Base-by-base conservation (phyloP, 2,888 invertebrate genomes). In the Tenthredo distinguenda region DNA sequence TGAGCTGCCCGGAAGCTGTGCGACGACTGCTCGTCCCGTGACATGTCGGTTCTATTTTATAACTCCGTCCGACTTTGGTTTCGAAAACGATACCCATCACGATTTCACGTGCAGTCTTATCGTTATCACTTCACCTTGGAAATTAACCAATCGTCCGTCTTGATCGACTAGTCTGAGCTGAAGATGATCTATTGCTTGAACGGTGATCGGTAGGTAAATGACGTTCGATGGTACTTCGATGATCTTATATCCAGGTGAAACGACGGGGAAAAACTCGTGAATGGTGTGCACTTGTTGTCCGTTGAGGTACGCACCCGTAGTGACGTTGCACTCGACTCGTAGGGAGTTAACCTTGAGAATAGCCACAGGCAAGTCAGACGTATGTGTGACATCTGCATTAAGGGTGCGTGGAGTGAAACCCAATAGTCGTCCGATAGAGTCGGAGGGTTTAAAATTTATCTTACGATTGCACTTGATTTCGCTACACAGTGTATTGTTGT, bases 211-310 rank as follows among this genome's bases (percentile, higher is more conserved):
- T 85, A 92, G 89, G 89, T 92, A 92, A 83, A 92, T 90, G 7
- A 91, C 88, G 88, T 91, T 90, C 83, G 82, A 85, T 7, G 92
- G 91, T 37, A 88, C 88, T 85, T 91, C 91, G 74, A 90, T 87
- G 68, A 92, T 90, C 88, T 90, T 90, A 90, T 90, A 91, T 12
- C 92, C 90, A 26, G 91, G 90, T 31, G 88, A 87, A 18, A 90
- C 90, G 55, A 87, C 86, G 5, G 90, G 90, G 21, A 89, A 90
- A 89, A 93, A 93, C 87, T 92, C 89, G 85, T 93, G 91, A 81
- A 93, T 89, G 6, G 90, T 91, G 85, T 93, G 91, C 4, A 89
- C 88, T 21, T 4, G 18, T 18, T 18, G 62, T 3, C 5, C 62
- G 62, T 62, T 62, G 0, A 62, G 12, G 62, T 62, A 21, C 6